Base-by-base conservation (phyloP, 2,888 invertebrate species). In the Rutpela maculata region DNA sequence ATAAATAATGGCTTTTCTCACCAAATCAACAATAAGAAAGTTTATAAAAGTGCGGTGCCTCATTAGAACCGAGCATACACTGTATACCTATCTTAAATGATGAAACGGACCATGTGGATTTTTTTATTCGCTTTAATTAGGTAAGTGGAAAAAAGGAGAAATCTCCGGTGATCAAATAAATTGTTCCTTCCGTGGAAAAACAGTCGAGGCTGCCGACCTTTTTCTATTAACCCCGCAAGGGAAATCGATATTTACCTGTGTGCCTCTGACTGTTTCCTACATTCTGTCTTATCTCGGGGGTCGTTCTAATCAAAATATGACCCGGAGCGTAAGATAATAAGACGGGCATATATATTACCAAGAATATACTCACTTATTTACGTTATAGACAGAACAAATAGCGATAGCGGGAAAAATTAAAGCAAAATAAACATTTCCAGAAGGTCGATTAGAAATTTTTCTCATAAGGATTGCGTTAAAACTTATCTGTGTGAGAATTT, bases 271-370 rank as follows among this genome's bases (percentile, higher is more conserved):
- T 26, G 17, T 57, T 11, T 31, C 22, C 17, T 31, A 31, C 43
- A 12, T 38, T 17, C 65, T 69, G 38, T 59, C 69, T 69, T 69
- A 31, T 17, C 57, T 17, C 11, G 9, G 38, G 57, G 0, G 31
- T 15, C 38, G 56, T 69, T 69, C 31, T 69, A 69, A 69, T 69
- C 69, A 69, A 69, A 57, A 69, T 69, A 69, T 59, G 38, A 38
- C 68, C 69, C 17, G 17, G 12, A 31, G 35, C 57, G 15, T 17
- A 56, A 69, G 57, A 59, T 57, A 69, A 59, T 69, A 69, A 68
- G n/a, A 31, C 9, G 15, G 43, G 50, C 35, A 35, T 63, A 63
- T 63, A 63, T 63, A 63, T 63, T 31, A 35, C 62, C 12, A 35
- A 35, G 43, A 66, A 66, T 12, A 22, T 18, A 66, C 65, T 35